Evolutionary conservation across 1,140 invertebrate species (phyloP), one percentile per base, ranked within the genome.

Genomic region (Drosophila quadrilineata): DNA sequence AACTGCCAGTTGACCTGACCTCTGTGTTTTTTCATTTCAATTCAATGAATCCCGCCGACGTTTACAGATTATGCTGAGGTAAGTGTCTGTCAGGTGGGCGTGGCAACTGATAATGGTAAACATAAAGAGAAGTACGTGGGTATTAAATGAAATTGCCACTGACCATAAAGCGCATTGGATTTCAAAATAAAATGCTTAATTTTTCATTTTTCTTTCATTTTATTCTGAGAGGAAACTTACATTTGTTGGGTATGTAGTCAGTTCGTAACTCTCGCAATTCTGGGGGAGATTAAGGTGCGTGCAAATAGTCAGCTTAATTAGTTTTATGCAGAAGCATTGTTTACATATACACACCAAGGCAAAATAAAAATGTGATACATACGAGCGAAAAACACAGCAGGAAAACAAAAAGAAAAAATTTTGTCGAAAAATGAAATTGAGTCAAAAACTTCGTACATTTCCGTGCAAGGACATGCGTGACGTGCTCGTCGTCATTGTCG

Each of bases 391-490:
- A n/a, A 4, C 33, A 9, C 3, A 43, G 10, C 19, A 24, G n/a
- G 19, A 3, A n/a, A 12, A 14, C 6, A 35, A 35, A 35, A 35
- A 19, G 9, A 24, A 50, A 33, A 28, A 50, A 41, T 12, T 33
- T 48, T 17, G 35, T 62, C 24, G 26, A 46, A 40, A 50, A 62
- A 63, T n/a, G n/a, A 57, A 52, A 40, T 43, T 38, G 21, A 48
- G 49, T 68, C 53, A 59, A 67, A 73, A 77, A 49, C 54, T 76
- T 76, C 77, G 17, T 52, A 64, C 49, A 71, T 76, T 68, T 72
- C 52, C 71, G 64, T 69, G 69, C 74, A 77, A 77, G 74, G 74
- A 77, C 74, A 77, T 77, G 74, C 74, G 74, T 77, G 74, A 77
- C 71, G 71, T 75, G 24, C 49, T 62, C 21, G 56, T 21, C 31